Evolutionary conservation across 2,113 vertebrate species (phyloP), one percentile per base, ranked within the genome.

Genomic region (Anoplopoma fimbria): DNA sequence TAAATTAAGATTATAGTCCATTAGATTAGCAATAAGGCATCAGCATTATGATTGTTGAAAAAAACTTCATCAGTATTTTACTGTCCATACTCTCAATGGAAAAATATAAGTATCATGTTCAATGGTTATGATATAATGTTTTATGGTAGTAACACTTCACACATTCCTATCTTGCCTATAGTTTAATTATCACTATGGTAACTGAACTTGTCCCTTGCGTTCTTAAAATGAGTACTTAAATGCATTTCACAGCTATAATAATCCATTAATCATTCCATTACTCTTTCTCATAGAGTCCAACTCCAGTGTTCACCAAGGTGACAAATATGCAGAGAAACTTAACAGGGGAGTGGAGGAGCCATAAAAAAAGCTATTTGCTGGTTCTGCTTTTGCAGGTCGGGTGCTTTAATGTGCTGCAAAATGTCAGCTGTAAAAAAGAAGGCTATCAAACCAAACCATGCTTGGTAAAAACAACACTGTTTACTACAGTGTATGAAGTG

Each of bases 351-450:
- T 77, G 79, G 70, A 9, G 78, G 57, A 67, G 80, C 68, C 51
- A 60, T 74, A 47, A 85, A 87, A n/a, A 23, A 55, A 69, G 34
- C 38, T 33, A 65, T 77, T 79, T 78, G 27, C 42, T 77, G 63
- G 62, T 31, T 64, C 64, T 42, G 60, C 67, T 61, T 77, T 75
- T 81, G 33, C 25, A 40, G 73, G 29, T 77, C 67, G 8, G 38
- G 2, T 64, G 57, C 65, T 79, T 75, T 82, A 55, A 81, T 75
- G 45, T 42, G 51, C 47, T 71, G 17, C 49, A 57, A 85, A 86
- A 68, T 67, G 69, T 57, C 34, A 71, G 49, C 67, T 34, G 51
- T 62, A 63, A 47, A 64, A 4, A 51, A 47, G 33, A 27, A 64
- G 13, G 57, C 47, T 60, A 61, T 69, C n/a, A 40, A 85, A n/a